These are phyloP conservation scores for Apteryx mantelli DNA, from an alignment of 2,113 vertebrate genomes.

Conservation along the genomic window DNA sequence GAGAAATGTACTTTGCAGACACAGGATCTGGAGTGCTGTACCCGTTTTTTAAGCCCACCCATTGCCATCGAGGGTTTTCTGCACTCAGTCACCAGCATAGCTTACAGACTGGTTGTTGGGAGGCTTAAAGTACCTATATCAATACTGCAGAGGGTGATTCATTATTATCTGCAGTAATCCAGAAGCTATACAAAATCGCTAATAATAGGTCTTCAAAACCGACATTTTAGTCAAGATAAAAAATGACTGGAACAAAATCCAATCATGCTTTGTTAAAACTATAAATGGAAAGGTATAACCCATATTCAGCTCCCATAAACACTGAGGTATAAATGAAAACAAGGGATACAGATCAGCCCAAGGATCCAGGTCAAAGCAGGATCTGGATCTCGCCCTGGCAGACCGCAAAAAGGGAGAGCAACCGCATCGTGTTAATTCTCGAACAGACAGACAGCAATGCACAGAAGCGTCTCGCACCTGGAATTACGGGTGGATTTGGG, in stretches of 20 bases:
- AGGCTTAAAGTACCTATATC: slow-evolving; percentile 59
- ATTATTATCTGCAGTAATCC: slow-evolving; percentile 66
- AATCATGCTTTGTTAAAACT: slow-evolving; percentile 42
- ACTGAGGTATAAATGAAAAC: neutral
- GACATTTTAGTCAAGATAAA: slow-evolving; percentile 61
- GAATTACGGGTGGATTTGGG: neutral
- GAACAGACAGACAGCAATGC: neutral
- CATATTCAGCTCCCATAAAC: slow-evolving; percentile 54
- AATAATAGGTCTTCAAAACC: slow-evolving; percentile 67
- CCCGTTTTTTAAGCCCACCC: neutral
- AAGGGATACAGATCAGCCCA: slow-evolving; percentile 12
- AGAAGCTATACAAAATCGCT: slow-evolving; percentile 62
- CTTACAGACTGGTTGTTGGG: slow-evolving; percentile 18
- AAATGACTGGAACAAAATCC: slow-evolving; percentile 56
- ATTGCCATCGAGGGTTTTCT: neutral
- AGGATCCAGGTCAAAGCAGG: neutral
- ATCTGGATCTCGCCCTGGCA: neutral
- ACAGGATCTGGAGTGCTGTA: neutral
- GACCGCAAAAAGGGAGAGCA: neutral
- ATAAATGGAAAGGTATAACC: slow-evolving; percentile 68
- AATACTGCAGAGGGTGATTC: slow-evolving; percentile 73
- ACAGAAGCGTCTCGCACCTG: neutral
- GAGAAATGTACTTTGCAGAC: neutral
- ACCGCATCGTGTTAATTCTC: neutral
- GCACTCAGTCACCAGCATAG: neutral